A percentile compares a stretch with the other conserved stretches of the same genome.
phyloP scores from a whole-genome alignment of 2,797 vertebrate species.

The Melanotaenia boesemani region DNA sequence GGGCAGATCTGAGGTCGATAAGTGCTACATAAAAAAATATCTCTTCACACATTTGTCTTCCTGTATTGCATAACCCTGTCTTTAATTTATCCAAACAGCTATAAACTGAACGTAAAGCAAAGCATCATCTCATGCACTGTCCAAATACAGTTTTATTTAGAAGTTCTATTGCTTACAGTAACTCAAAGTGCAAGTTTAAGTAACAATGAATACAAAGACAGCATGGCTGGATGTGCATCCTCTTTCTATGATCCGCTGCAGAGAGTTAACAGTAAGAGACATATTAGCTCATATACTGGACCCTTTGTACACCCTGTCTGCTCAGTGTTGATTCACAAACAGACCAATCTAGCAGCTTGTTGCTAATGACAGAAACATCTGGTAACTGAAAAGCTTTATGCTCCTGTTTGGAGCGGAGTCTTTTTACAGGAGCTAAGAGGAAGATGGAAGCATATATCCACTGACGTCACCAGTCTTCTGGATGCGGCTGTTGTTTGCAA shows the following conservation, averaged over 20 bases:
- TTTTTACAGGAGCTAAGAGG: not conserved
- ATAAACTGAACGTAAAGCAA: not conserved
- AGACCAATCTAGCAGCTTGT: not conserved
- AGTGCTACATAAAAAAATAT: not conserved
- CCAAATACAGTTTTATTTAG: not conserved
- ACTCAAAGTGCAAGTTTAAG: not conserved
- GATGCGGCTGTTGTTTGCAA: constrained; percentile 10
- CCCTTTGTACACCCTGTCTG: not conserved
- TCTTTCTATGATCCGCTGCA: not conserved
- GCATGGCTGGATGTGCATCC: not conserved
- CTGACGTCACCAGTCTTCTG: not conserved
- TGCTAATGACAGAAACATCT: not conserved
- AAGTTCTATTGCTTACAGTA: constrained; percentile 8
- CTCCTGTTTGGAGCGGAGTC: not conserved
- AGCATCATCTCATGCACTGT: not conserved
- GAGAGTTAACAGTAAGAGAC: not conserved
- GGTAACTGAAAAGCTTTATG: not conserved
- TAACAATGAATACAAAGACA: not conserved
- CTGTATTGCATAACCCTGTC: constrained; percentile 27
- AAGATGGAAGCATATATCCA: not conserved
- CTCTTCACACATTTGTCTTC: constrained; percentile 25
- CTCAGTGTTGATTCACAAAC: not conserved
- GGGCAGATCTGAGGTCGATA: constrained; percentile 10
- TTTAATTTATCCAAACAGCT: not conserved
- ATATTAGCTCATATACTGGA: not conserved